Percentiles rank a stretch among this genome's conserved stretches.
Conservation (phyloP, 2,888 invertebrate species). For the Fragum whitleyi region DNA sequence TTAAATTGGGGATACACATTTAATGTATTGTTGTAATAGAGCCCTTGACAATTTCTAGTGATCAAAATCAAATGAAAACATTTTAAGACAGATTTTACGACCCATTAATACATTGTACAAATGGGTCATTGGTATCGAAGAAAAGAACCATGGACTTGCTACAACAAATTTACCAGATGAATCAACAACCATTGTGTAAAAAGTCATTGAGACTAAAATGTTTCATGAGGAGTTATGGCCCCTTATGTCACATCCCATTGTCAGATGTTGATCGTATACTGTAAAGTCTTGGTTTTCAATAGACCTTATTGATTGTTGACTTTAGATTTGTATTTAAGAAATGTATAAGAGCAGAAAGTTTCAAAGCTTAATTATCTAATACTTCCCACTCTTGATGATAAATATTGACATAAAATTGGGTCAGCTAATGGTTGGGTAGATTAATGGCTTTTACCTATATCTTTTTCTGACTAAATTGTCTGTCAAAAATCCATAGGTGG, state of each 20-base stretch:
- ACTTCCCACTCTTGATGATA: conserved; percentile 16
- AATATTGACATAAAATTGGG: conserved; percentile 27
- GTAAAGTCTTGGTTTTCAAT: background rate
- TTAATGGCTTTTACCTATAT: background rate
- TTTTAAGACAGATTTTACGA: conserved; percentile 12
- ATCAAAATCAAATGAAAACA: background rate
- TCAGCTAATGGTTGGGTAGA: conserved; percentile 11
- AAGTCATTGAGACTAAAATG: conserved; percentile 29
- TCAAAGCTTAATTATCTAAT: conserved; percentile 25
- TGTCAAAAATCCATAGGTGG: too few relatives aligned
- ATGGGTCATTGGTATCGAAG: conserved; percentile 15
- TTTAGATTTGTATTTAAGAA: conserved; percentile 8
- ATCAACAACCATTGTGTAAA: conserved; percentile 37
- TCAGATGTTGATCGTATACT: background rate
- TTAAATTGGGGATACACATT: too few relatives aligned
- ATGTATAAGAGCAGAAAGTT: conserved; percentile 12
- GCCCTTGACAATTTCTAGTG: too few relatives aligned
- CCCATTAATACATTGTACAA: conserved; percentile 18
- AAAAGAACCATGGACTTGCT: background rate
- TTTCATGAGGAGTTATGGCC: conserved; percentile 28
- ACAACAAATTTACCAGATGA: conserved; percentile 9
- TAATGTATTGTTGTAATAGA: too few relatives aligned
- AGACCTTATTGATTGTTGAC: conserved; percentile 9
- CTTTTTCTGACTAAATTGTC: too few relatives aligned
- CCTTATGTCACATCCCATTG: conserved; percentile 24